A percentile compares a stretch with the other conserved stretches of the same genome.
These are phyloP conservation scores for Chitala chitala DNA, from an alignment of 2,113 vertebrate species.

Conservation along the genomic window DNA sequence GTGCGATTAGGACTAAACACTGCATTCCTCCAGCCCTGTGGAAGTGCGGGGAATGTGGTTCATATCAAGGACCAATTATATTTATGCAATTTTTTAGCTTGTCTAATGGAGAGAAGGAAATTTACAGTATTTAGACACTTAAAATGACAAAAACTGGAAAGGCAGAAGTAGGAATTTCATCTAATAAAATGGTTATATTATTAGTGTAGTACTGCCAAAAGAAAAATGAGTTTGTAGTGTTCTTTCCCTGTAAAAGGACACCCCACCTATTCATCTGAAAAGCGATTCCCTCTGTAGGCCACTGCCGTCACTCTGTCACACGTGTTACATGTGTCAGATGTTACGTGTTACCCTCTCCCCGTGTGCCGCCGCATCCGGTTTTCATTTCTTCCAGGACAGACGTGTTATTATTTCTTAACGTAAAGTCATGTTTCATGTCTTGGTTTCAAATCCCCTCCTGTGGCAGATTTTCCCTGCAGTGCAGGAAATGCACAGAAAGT, in stretches of 20 bases:
- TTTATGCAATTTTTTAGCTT: slow-evolving; percentile 21
- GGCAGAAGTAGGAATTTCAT: slow-evolving; percentile 29
- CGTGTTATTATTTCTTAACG: background rate
- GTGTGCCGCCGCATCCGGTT: background rate
- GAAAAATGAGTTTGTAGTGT: no score
- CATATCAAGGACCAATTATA: slow-evolving; percentile 30
- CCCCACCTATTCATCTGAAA: background rate
- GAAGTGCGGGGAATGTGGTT: slow-evolving; percentile 31
- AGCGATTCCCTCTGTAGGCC: background rate
- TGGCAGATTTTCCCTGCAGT: no score
- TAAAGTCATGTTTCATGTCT: no score
- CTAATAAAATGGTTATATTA: background rate
- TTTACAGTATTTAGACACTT: slow-evolving; percentile 14
- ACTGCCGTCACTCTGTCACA: background rate
- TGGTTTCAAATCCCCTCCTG: no score
- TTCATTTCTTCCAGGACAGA: background rate
- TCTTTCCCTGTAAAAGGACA: background rate
- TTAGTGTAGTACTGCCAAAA: no score
- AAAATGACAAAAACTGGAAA: slow-evolving; percentile 35
- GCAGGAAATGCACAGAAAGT: no score
- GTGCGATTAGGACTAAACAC: background rate
- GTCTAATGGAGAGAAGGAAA: slow-evolving; percentile 12
- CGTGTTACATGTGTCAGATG: no score
- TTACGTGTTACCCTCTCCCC: no score
- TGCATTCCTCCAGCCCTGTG: slow-evolving; percentile 24